A percentile compares a stretch with the other conserved stretches of the same genome.
phyloP scores from a whole-genome alignment of 1,140 invertebrate genomes.

The Pollicipes pollicipes region DNA sequence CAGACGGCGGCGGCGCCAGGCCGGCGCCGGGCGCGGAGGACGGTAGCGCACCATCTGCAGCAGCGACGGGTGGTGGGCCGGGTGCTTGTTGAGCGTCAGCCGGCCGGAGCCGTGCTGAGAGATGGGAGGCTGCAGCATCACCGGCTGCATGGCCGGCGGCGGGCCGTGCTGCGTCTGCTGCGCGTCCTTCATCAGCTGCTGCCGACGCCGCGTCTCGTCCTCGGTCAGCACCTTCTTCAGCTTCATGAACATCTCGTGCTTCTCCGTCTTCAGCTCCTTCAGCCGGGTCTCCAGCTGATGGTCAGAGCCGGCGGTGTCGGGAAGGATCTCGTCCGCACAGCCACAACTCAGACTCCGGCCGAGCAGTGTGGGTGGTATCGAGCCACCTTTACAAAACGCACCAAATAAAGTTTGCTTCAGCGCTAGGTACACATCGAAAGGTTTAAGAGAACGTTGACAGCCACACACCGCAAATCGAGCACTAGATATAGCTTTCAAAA shows the following conservation, averaged over 20 bases:
- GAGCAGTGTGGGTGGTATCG: too few species aligned
- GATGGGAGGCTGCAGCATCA: slow-evolving; percentile 5
- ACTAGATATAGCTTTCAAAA: too few species aligned
- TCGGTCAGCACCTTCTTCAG: slow-evolving; percentile 85
- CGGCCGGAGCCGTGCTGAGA: not conserved
- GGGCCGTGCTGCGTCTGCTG: not conserved
- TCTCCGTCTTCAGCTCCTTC: slow-evolving; percentile 63
- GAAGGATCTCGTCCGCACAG: too few species aligned
- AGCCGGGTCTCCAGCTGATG: slow-evolving; percentile 60
- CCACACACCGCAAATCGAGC: too few species aligned
- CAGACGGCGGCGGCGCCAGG: too few species aligned
- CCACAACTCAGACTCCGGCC: too few species aligned
- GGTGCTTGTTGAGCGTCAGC: not conserved
- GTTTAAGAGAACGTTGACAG: too few species aligned
- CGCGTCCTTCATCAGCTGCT: slow-evolving; percentile 32
- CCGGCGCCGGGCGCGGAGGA: too few species aligned
- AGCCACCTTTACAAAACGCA: too few species aligned
- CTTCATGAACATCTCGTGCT: slow-evolving; percentile 79
- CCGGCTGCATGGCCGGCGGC: not conserved
- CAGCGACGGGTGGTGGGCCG: not conserved
- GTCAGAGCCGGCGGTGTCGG: too few species aligned
- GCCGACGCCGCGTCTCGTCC: slow-evolving; percentile 67
- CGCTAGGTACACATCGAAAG: too few species aligned
- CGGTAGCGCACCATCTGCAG: not conserved
- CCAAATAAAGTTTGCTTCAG: too few species aligned